phyloP scores from a whole-genome alignment of 2,797 vertebrate genomes.

The Rachycentron canadum region DNA sequence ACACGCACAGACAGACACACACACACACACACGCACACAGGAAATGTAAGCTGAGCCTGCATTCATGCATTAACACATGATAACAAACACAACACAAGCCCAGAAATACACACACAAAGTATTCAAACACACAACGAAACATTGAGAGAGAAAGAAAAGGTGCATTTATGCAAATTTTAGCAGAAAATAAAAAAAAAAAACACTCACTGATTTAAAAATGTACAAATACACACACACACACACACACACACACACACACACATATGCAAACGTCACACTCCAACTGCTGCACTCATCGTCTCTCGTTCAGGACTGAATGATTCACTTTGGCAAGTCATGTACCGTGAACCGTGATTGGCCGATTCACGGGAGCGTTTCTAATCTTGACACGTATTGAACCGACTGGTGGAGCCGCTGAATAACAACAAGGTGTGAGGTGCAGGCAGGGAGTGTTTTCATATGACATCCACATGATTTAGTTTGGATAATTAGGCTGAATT shows the following conservation, averaged over 20 bases:
- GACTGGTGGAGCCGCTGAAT: slow-evolving; percentile 44
- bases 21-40: neutral
- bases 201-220: too few relatives aligned
- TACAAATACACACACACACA: neutral
- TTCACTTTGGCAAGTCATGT: slow-evolving; percentile 47
- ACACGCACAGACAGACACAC: slow-evolving; percentile 24
- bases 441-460: neutral
- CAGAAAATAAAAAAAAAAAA: neutral
- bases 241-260: slow-evolving; percentile 28
- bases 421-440: slow-evolving; percentile 32
- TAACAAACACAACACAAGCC: neutral
- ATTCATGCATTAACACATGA: neutral
- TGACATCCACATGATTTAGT: neutral
- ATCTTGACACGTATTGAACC: slow-evolving; percentile 51
- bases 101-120: neutral
- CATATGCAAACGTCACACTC: slow-evolving; percentile 19
- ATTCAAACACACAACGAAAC: neutral
- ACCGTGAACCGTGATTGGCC: slow-evolving; percentile 62
- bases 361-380: slow-evolving; percentile 46
- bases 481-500: neutral
- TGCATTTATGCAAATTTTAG: neutral
- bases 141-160: neutral
- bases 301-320: slow-evolving; percentile 45
- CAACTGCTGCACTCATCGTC: slow-evolving; percentile 43
- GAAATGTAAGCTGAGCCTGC: neutral